Percentiles rank a stretch among this genome's conserved stretches.
phyloP scores from a whole-genome alignment of 2,888 invertebrate species.

The Erebia epiphron region DNA sequence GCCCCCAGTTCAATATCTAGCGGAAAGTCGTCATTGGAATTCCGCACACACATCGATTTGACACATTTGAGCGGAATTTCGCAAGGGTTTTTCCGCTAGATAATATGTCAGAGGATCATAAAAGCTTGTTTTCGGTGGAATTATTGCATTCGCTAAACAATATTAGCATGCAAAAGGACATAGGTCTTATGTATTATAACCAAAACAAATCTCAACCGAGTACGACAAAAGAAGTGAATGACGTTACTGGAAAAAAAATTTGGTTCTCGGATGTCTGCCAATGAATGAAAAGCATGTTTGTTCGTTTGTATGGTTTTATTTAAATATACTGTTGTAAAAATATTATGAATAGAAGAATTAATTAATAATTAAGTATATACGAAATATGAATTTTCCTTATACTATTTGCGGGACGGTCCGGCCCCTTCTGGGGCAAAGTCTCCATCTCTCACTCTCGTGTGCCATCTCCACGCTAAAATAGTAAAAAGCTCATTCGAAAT shows the following conservation, averaged over 20 bases:
- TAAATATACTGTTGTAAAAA: conserved; percentile 63
- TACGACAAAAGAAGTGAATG: conserved; percentile 78
- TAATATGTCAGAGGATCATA: too few relatives aligned
- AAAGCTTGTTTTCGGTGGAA: not conserved
- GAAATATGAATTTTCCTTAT: conserved; percentile 61
- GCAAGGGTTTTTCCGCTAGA: not conserved
- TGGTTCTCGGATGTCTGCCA: conserved; percentile 49
- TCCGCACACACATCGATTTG: too few relatives aligned
- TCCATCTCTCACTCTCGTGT: conserved; percentile 77
- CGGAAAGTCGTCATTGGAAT: too few relatives aligned
- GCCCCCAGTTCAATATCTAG: too few relatives aligned
- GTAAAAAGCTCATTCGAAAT: conserved; percentile 51
- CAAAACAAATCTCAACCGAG: conserved; percentile 37
- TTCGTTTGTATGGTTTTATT: conserved; percentile 69
- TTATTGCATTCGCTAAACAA: conserved; percentile 46
- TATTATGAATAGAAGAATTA: conserved; percentile 54
- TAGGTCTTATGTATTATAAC: conserved; percentile 43
- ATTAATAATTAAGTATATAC: conserved; percentile 41
- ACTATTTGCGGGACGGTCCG: conserved; percentile 78
- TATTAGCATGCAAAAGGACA: conserved; percentile 78
- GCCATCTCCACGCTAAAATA: conserved; percentile 75
- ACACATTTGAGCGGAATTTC: too few relatives aligned
- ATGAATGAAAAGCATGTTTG: conserved; percentile 78
- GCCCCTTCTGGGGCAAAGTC: conserved; percentile 73
- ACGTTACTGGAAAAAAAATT: conserved; percentile 45